Conservation (phyloP, 2,888 invertebrate genomes). For the Cantharis rufa region DNA sequence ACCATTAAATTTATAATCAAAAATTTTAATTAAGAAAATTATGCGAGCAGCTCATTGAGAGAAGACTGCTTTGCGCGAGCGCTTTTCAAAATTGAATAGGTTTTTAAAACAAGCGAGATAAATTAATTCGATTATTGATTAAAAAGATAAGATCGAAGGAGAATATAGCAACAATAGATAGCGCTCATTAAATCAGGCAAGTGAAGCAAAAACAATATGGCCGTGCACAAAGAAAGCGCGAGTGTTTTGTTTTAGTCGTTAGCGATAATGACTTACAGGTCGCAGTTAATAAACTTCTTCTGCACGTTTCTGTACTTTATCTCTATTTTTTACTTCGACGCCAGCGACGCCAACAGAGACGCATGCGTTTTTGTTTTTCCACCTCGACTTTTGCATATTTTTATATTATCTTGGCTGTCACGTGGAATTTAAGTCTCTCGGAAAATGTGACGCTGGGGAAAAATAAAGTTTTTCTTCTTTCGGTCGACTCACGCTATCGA, state of each 20-base stretch:
- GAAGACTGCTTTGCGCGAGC: not conserved
- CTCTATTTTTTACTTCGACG: conserved; percentile 18
- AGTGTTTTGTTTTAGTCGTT: conserved; percentile 53
- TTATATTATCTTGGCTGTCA: conserved; percentile 44
- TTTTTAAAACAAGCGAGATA: not conserved
- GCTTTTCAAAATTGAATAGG: not conserved
- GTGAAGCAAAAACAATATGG: conserved; percentile 55
- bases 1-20: not conserved
- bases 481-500: conserved; percentile 17
- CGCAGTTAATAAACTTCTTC: conserved; percentile 40
- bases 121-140: conserved; percentile 14
- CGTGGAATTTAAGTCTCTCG: conserved; percentile 49
- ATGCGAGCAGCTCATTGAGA: not conserved
- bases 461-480: conserved; percentile 43
- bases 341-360: conserved; percentile 11
- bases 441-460: conserved; percentile 53
- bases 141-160: conserved; percentile 8
- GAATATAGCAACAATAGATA: conserved; percentile 28
- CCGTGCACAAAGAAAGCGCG: conserved; percentile 51
- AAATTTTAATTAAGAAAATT: not conserved
- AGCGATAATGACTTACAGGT: conserved; percentile 52
- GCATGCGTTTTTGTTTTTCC: not conserved
- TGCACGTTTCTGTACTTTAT: conserved; percentile 24
- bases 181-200: conserved; percentile 53
- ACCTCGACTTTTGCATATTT: conserved; percentile 8